Percentiles rank a stretch among this genome's conserved stretches.
These are phyloP conservation scores for Syndactyla subalaris DNA, from an alignment of 2,797 vertebrate species.

Conservation along the genomic window DNA sequence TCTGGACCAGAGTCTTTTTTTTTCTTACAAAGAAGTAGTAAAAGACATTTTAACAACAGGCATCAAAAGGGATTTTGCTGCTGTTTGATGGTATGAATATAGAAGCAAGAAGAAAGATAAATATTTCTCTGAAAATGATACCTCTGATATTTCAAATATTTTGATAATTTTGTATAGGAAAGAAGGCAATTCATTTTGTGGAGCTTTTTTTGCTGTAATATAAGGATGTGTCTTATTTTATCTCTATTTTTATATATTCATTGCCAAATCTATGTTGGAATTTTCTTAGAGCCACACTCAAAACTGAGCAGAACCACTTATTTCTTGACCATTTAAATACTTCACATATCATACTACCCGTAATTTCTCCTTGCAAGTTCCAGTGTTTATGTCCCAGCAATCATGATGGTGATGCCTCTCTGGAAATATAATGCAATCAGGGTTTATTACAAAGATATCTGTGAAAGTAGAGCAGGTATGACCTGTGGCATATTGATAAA, in stretches of 20 bases:
- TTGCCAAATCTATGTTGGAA: not conserved
- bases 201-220: not conserved
- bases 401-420: not conserved
- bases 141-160: not conserved
- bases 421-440: not conserved
- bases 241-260: not conserved
- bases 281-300: not conserved
- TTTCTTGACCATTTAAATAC: not conserved
- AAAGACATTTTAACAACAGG: not conserved
- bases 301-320: not conserved
- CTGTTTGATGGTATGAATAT: not conserved
- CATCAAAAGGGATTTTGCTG: not conserved
- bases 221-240: not conserved
- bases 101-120: not conserved
- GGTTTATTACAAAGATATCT: not conserved
- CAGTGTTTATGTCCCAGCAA: not conserved
- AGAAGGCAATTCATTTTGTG: not conserved
- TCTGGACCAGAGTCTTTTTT: not conserved
- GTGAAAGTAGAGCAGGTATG: not conserved
- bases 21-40: not conserved
- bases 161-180: not conserved
- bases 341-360: not conserved
- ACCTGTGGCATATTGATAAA: not conserved
- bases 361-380: not conserved
- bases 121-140: not conserved